phyloP scores from a whole-genome alignment of 1,140 invertebrate species.

The Drosophila tristis region DNA sequence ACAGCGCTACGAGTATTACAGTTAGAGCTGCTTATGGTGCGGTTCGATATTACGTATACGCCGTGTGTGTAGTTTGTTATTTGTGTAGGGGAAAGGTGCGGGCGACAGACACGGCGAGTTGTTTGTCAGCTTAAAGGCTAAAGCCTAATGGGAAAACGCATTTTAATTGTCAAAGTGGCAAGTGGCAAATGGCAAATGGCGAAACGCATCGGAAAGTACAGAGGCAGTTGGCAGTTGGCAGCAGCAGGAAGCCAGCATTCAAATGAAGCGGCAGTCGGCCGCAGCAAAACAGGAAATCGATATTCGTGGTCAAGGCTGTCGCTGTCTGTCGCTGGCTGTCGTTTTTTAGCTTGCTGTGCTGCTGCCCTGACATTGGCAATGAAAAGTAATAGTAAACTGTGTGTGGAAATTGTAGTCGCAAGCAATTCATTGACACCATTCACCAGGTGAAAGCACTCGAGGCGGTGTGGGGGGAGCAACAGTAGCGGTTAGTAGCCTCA shows the following conservation, averaged over 20 bases:
- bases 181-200: constrained; percentile 7
- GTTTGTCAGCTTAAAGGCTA: constrained; percentile 62
- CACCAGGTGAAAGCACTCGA: constrained; percentile 54
- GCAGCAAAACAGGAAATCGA: constrained; percentile 75
- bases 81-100: constrained; percentile 7
- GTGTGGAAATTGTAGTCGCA: constrained; percentile 34
- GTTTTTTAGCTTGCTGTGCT: constrained; percentile 5
- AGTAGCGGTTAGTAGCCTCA: constrained; percentile 17
- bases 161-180: constrained; percentile 44
- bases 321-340: constrained; percentile 5
- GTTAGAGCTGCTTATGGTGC: constrained; percentile 25
- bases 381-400: constrained; percentile 43
- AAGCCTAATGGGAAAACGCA: constrained; percentile 48
- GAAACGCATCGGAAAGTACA: constrained; percentile 19
- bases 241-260: constrained; percentile 55
- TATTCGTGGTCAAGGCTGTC: constrained; percentile 81
- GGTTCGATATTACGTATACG: constrained; percentile 62
- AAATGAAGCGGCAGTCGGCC: constrained; percentile 29
- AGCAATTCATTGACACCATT: constrained; percentile 74
- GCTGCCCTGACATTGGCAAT: constrained; percentile 63
- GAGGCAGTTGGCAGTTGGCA: constrained; percentile 46
- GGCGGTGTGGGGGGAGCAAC: constrained; percentile 1
- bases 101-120: constrained; percentile 24
- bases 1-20: constrained; percentile 28
- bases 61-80: not conserved